A percentile compares a stretch with the other conserved stretches of the same genome.
These are phyloP conservation scores for Melanerpes aurifrons DNA, from an alignment of 2,113 vertebrate genomes.

Conservation along the genomic window DNA sequence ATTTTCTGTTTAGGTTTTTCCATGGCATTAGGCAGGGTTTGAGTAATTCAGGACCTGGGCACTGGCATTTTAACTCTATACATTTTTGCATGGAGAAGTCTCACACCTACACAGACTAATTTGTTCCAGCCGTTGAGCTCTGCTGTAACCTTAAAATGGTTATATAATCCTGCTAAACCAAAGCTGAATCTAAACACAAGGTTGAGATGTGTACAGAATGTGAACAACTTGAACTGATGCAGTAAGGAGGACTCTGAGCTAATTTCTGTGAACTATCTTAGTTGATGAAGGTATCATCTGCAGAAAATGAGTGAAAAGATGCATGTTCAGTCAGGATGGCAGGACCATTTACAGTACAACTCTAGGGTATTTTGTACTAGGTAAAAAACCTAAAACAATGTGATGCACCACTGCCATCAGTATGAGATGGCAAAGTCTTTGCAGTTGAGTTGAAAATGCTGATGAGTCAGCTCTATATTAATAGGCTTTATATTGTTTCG, in stretches of 20 bases:
- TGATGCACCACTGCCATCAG: not conserved
- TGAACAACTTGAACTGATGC: not conserved
- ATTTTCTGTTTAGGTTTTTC: not conserved
- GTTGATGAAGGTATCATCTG: fast-evolving
- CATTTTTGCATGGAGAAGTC: not conserved
- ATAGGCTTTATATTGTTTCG: not conserved
- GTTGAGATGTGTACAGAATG: not conserved
- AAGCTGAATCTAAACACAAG: not conserved
- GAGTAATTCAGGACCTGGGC: not conserved
- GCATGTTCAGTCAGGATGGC: not conserved
- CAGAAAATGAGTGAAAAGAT: not conserved
- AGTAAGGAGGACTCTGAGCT: not conserved
- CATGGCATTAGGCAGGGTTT: not conserved
- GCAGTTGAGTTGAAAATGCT: not conserved
- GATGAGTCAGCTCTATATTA: not conserved
- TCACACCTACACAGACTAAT: not conserved
- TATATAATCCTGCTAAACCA: not conserved
- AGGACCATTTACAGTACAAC: not conserved
- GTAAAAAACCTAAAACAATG: not conserved
- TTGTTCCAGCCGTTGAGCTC: not conserved
- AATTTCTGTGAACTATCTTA: not conserved
- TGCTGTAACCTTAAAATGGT: not conserved
- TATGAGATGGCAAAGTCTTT: not conserved
- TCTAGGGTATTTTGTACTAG: not conserved
- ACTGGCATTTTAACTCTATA: not conserved